Conservation (phyloP, 2,888 invertebrate genomes). For the Lucinisca nassula region DNA sequence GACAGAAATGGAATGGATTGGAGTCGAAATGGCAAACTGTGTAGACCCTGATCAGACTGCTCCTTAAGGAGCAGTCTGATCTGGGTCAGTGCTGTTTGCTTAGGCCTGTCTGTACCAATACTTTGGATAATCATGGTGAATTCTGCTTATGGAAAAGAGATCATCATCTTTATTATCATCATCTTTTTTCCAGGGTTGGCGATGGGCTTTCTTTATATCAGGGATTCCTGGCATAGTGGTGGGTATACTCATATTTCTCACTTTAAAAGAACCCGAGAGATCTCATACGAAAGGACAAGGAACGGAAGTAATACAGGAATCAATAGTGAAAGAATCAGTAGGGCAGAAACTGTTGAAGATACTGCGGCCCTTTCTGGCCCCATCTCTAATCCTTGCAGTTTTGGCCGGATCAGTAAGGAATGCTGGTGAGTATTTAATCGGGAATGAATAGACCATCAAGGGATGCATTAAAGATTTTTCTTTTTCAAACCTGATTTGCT, state of each 20-base stretch:
- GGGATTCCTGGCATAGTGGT: conserved; percentile 87
- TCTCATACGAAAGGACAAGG: conserved; percentile 33
- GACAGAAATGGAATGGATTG: no score
- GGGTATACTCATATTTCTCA: conserved; percentile 85
- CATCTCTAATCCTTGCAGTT: conserved; percentile 86
- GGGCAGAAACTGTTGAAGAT: conserved; percentile 42
- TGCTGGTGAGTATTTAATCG: conserved; percentile 85
- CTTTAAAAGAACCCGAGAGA: conserved; percentile 87
- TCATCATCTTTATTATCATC: no score
- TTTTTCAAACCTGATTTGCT: no score
- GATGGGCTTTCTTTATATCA: conserved; percentile 88
- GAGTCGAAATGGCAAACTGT: no score
- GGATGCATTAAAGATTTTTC: no score
- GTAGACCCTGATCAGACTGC: no score
- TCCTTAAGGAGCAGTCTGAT: no score
- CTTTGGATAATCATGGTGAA: no score
- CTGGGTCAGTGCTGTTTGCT: no score
- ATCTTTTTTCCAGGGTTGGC: conserved; percentile 81
- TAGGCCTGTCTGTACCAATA: no score
- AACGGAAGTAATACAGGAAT: not conserved
- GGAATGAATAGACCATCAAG: no score
- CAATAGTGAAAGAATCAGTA: not conserved
- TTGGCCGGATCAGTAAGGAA: conserved; percentile 88
- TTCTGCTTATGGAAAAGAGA: no score
- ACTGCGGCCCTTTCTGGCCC: conserved; percentile 81